Conservation (phyloP, 37 sponge, comb jelly and placozoan species). For the Tethya wilhelma region DNA sequence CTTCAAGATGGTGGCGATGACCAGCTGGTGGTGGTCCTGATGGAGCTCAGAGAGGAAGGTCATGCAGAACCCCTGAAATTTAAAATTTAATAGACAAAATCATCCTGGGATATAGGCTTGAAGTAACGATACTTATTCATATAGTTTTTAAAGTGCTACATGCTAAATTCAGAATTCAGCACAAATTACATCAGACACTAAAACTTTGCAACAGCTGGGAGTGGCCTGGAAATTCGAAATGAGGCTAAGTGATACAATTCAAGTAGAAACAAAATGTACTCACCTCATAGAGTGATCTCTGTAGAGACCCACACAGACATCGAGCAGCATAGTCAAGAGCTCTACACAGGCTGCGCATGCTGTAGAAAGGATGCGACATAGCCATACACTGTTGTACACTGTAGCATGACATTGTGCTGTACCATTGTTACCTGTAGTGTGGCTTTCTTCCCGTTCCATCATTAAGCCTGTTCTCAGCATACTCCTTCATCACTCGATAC, state of each 20-base stretch:
- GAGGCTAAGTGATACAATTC: no score
- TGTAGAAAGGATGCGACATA: constrained; percentile 13
- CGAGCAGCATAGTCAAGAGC: constrained; percentile 72
- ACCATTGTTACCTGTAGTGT: constrained; percentile 76
- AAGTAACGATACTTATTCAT: no score
- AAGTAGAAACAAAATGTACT: background rate
- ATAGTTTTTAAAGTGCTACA: no score
- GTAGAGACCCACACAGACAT: constrained; percentile 59
- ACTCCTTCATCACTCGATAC: constrained; percentile 62
- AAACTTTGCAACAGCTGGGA: no score
- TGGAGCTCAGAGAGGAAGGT: constrained; percentile 67
- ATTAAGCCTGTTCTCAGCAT: constrained; percentile 67
- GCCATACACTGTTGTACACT: background rate
- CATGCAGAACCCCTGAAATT: constrained; percentile 73
- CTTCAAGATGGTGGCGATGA: constrained; percentile 22
- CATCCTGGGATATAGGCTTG: no score
- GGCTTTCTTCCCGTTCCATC: constrained; percentile 94
- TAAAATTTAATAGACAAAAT: no score
- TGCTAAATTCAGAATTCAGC: no score
- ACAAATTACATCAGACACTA: no score
- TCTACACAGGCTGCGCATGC: constrained; percentile 90
- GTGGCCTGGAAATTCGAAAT: no score
- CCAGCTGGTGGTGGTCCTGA: constrained; percentile 44
- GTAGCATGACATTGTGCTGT: background rate
- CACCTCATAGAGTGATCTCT: constrained; percentile 89